phyloP scores from a whole-genome alignment of 2,113 vertebrate species.

The Arvicanthis niloticus region DNA sequence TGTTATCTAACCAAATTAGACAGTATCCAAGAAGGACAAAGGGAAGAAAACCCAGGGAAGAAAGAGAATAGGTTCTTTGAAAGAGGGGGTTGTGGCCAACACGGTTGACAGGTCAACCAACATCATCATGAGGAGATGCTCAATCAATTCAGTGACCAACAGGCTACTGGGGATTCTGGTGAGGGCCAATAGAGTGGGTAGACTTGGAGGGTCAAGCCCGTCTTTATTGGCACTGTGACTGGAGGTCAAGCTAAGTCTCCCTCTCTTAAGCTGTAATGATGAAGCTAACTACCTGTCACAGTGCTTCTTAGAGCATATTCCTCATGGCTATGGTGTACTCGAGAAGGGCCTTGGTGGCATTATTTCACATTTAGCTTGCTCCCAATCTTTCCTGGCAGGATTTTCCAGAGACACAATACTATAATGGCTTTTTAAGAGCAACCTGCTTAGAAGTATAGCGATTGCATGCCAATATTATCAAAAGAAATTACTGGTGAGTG shows the following conservation, averaged over 20 bases:
- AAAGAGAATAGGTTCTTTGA: neutral
- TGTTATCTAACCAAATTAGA: neutral
- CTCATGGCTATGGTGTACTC: neutral
- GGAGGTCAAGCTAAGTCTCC: neutral
- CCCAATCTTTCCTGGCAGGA: neutral
- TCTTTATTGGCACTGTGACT: neutral
- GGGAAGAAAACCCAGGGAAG: neutral
- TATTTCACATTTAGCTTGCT: neutral
- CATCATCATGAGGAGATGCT: neutral
- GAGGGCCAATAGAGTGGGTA: neutral
- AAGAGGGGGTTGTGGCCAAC: fast-evolving
- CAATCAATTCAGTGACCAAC: neutral
- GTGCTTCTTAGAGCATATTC: neutral
- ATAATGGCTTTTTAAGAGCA: neutral
- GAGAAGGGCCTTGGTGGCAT: neutral
- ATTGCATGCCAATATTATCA: neutral
- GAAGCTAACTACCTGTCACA: neutral
- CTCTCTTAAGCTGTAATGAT: neutral
- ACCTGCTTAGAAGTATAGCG: neutral
- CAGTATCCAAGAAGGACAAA: neutral
- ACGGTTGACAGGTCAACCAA: neutral
- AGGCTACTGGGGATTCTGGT: neutral
- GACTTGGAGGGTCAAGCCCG: neutral
- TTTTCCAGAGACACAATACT: neutral
- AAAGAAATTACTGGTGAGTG: neutral